Percentiles rank a stretch among this genome's conserved stretches.
These are phyloP conservation scores for Eupithecia vulgata DNA, from an alignment of 2,888 invertebrate species.

Conservation along the genomic window DNA sequence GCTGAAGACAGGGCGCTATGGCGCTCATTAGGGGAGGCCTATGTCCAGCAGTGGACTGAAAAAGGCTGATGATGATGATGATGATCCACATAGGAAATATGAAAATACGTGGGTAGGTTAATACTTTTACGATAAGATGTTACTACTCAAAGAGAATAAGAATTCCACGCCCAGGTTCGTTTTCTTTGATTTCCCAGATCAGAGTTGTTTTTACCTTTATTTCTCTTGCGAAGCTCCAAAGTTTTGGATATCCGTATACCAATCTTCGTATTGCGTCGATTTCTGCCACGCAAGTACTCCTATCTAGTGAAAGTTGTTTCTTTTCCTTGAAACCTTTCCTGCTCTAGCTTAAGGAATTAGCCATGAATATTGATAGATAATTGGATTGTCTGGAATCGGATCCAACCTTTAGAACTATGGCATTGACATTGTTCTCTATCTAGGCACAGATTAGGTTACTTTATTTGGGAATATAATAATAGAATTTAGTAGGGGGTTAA, in stretches of 20 bases:
- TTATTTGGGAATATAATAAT: too few species aligned
- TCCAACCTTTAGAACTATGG: slow-evolving; percentile 6
- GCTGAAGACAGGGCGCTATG: too few species aligned
- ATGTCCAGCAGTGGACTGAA: too few species aligned
- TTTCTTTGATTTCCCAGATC: slow-evolving; percentile 2
- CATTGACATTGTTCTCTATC: slow-evolving; percentile 3
- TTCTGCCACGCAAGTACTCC: slow-evolving; percentile 66
- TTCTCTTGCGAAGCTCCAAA: slow-evolving; percentile 2
- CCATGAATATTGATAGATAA: slow-evolving; percentile 36
- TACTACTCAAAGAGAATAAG: not conserved
- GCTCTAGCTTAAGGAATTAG: slow-evolving; percentile 41
- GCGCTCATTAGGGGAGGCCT: too few species aligned
- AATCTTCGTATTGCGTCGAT: slow-evolving; percentile 63
- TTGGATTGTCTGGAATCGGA: slow-evolving; percentile 20
- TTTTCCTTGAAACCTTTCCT: slow-evolving; percentile 62
- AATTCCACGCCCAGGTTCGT: not conserved
- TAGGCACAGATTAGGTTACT: not conserved
- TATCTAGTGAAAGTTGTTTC: slow-evolving; percentile 63
- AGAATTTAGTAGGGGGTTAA: not conserved
- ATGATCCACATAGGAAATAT: too few species aligned
- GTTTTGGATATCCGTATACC: slow-evolving; percentile 72
- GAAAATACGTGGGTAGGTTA: not conserved
- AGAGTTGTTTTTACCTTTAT: slow-evolving; percentile 5
- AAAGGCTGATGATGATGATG: too few species aligned
- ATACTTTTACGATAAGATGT: not conserved